Base-by-base conservation (phyloP, 2,797 vertebrate genomes). In the Denticeps clupeoides region DNA sequence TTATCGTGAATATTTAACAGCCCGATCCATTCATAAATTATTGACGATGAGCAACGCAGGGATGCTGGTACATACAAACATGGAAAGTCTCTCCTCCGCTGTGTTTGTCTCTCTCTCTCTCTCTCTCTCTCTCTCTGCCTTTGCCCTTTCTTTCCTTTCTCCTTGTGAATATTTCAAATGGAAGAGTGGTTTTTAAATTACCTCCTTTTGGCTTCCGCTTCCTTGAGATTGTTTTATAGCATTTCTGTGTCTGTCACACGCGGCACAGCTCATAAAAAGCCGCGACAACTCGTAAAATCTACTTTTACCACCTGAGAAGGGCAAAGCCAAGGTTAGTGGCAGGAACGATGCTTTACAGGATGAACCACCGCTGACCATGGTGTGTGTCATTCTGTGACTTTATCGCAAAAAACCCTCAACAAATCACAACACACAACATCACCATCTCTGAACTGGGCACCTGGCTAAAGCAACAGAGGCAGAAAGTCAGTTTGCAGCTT, bases 151-250 rank as follows among this genome's bases (percentile, higher is more conserved):
- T 48, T 43, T 55, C 4, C 35, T 8, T 11, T 33, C 48, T 46
- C 57, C 68, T 70, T 75, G 69, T 78, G 74, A 82, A 77, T 81
- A 78, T 81, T 81, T 81, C 69, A 81, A 71, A 81, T 69, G 72
- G 65, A 41, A 57, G 65, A 69, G 70, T 78, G 79, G 75, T 80
- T 83, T 84, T 79, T 71, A 80, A 82, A 82, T 80, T 69, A 79
- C 71, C 73, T 68, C 67, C 70, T 77, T 79, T 75, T 74, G 78
- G 77, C 73, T 80, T 81, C 74, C 64, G 64, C 74, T 79, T 60
- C 67, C 60, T 70, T 81, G 71, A 75, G 59, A 79, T 77, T 78
- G 69, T 77, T 78, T 72, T 69, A 59, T 41, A 64, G 74, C 74
- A 73, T 75, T 68, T 68, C 67, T 71, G 74, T 77, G 73, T 72